Percentiles rank a stretch among this genome's conserved stretches.
phyloP scores from a whole-genome alignment of 2,888 invertebrate genomes.

The Volucella zonaria region DNA sequence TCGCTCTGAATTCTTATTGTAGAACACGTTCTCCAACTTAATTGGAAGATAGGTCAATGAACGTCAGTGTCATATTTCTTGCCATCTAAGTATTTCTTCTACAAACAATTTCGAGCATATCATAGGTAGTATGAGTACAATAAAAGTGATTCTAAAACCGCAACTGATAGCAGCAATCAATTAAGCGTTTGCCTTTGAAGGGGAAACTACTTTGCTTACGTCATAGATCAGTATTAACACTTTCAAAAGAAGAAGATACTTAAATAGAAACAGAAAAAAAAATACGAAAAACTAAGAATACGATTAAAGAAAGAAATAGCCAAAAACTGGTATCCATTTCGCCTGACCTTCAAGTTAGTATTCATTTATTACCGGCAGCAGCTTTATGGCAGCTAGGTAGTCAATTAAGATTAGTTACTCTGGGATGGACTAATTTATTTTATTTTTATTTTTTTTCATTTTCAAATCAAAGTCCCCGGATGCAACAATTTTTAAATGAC shows the following conservation, averaged over 20 bases:
- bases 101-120: background rate
- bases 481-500: slow-evolving; percentile 3
- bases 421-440: background rate
- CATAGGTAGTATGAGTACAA: background rate
- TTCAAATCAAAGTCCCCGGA: background rate
- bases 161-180: slow-evolving; percentile 13
- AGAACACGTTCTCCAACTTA: slow-evolving; percentile 19
- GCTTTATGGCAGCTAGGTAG: slow-evolving; percentile 18
- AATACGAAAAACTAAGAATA: slow-evolving; percentile 9
- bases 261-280: slow-evolving; percentile 8
- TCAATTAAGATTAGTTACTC: slow-evolving; percentile 33
- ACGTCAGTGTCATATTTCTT: slow-evolving; percentile 37
- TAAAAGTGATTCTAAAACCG: background rate
- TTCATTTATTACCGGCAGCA: slow-evolving; percentile 66
- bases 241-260: background rate
- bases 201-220: slow-evolving; percentile 37
- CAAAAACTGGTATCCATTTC: slow-evolving; percentile 54
- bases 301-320: slow-evolving; percentile 37
- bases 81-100: slow-evolving; percentile 16
- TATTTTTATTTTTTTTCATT: background rate
- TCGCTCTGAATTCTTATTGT: slow-evolving; percentile 11
- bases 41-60: slow-evolving; percentile 37
- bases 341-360: slow-evolving; percentile 54
- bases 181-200: slow-evolving; percentile 52
- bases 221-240: slow-evolving; percentile 1